Base-by-base conservation (phyloP, 2,888 invertebrate genomes). In the Tetragonisca angustula region DNA sequence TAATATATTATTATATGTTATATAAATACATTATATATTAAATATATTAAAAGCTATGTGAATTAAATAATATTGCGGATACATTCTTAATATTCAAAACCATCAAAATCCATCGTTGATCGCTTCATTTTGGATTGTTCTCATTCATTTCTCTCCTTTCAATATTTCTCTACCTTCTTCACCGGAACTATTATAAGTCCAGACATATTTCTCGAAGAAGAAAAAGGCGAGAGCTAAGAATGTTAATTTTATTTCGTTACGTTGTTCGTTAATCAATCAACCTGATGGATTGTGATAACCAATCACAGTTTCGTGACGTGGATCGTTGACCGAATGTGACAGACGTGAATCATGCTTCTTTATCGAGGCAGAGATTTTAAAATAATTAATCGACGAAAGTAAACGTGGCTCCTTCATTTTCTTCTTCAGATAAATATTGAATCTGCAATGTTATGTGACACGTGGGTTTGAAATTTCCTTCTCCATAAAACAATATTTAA, bases 281-380 rank as follows among this genome's bases (percentile, higher is more conserved):
- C 56, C 21, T 59, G 70, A 43, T 56, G 43, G 5, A 17, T 64
- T 73, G 19, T n/a, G 27, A 21, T 13, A 27, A 1, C 19, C 27
- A 49, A 19, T 50, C 61, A 72, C 61, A n/a, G 50, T 62, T 59
- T 27, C 49, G 21, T 73, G 50, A 62, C 50, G 50, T 32, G 62
- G n/a, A n/a, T 71, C 27, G 11, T 17, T 17, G 19, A 2, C n/a
- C 72, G 19, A 59, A 61, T 49, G 71, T 61, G 59, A 61, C 27
- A 19, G 6, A 21, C 72, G 24, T 72, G 61, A 72, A 72, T 72
- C 72, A 50, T 13, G 49, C 27, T 59, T 72, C 61, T 61, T 49
- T 61, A 19, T 15, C 11, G 43, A 43, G 43, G 9, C 9, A 43
- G 43, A 43, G 43, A 43, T 24, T 59, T 24, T 52, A 4, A 15